Base-by-base conservation (phyloP, 2,888 invertebrate genomes). In the Sinotaia quadrata region DNA sequence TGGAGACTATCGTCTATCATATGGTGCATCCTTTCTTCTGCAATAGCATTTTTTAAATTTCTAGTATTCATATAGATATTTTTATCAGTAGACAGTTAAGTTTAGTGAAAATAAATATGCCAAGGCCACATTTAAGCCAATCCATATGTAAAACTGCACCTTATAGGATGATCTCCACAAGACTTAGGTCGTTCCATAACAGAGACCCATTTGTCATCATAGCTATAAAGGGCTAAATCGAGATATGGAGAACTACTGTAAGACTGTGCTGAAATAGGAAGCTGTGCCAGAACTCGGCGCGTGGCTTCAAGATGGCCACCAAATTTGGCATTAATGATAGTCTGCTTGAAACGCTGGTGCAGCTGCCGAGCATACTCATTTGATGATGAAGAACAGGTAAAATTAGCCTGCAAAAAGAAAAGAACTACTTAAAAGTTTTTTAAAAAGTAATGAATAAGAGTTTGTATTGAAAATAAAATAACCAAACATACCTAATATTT, bases 151-250 rank as follows among this genome's bases (percentile, higher is more conserved):
- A n/a, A n/a, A n/a, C n/a, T 51, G 31, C 71, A 95, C 94, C 95
- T 91, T 79, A 98, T 96, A 0, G 97, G 96, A 88, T 94, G 94
- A 89, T 96, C 95, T 67, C 94, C 94, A 88, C 95, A 95, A 33
- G 94, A 93, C 89, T 96, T 97, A 0, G 98, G 98, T 68, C 97
- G 90, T 89, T 98, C 97, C 93, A 97, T 93, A 56, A 95, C 93
- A 0, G 97, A 97, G 0, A 98, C 94, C 93, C 95, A 95, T 88
- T 96, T 96, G 86, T 97, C 97, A 84, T 98, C 97, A 84, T 97
- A 98, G 85, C 94, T 95, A 87, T 97, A 98, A 31, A 97, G 89
- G 0, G 94, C 93, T 76, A 95, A 90, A 89, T 98, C 97, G 67
- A 98, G 91, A 88, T 97, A 98, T 0, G 97, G 98, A 44, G 96